Evolutionary conservation across 2,888 invertebrate species (phyloP), one percentile per base, ranked within the genome.

Genomic region (Nesidiocoris tenuis): DNA sequence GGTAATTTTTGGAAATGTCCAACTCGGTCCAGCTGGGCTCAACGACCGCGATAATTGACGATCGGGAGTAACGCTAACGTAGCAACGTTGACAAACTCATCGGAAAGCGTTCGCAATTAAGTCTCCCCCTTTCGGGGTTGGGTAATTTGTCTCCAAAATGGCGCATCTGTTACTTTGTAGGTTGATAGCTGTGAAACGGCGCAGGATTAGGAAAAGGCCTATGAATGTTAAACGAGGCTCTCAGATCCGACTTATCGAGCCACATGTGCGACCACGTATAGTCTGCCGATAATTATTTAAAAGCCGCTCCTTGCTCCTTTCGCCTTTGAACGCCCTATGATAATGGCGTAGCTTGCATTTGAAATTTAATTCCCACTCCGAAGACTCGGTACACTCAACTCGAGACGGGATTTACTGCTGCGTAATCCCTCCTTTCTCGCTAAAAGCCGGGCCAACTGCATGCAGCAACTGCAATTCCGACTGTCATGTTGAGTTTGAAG

Each of bases 221-320:
- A 21, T 39, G 39, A 65, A 65, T 65, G 65, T 65, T 65, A 65
- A 65, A 39, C 65, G 65, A 65, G 19, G 65, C 65, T 39, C 65
- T 65, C 65, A 39, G 65, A 65, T 65, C 65, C 65, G 12, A 65
- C 65, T 65, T 39, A 18, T 17, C n/a, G 39, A 39, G 39, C 22
- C 63, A 65, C 65, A 65, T 65, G 65, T 65, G 65, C 65, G 39
- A 12, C 39, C 39, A 18, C 64, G 5, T 17, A 17, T n/a, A 64
- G 25, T 24, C 39, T n/a, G n/a, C 65, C 65, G 65, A 65, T 65
- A 65, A 65, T 65, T 65, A 65, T 65, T 65, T 65, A 65, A 65
- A 65, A 65, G 65, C 39, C 5, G 39, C 5, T n/a, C 5, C 5
- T 39, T 7, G 39, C 39, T 39, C 12, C 5, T 39, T 39, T 12